Conservation (phyloP, 2,888 invertebrate genomes). For the Eudasyphora cyanicolor region DNA sequence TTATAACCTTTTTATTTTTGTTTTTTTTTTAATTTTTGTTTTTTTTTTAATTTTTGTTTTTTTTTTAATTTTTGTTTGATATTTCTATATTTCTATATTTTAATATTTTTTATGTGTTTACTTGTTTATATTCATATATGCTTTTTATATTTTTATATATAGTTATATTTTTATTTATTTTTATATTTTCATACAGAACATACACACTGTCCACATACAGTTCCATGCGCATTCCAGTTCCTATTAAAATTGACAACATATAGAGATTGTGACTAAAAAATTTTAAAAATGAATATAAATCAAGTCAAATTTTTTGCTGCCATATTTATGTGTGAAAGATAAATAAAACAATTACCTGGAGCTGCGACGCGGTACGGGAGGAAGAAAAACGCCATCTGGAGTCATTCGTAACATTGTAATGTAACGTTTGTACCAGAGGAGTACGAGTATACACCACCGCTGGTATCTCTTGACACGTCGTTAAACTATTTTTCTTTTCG, state of each 20-base stretch:
- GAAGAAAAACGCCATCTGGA: too few relatives aligned
- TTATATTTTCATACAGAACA: too few relatives aligned
- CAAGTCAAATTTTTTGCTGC: slow-evolving; percentile 12
- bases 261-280: neutral
- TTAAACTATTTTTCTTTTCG: slow-evolving; percentile 2
- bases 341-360: slow-evolving; percentile 47
- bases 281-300: slow-evolving; percentile 9
- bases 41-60: too few relatives aligned
- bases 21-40: too few relatives aligned
- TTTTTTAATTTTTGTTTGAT: too few relatives aligned
- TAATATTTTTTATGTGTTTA: too few relatives aligned
- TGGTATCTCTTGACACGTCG: slow-evolving; percentile 7
- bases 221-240: neutral
- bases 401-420: neutral
- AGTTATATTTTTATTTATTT: too few relatives aligned
- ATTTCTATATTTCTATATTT: too few relatives aligned
- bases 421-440: neutral
- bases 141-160: too few relatives aligned
- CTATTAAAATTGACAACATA: neutral
- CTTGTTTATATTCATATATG: too few relatives aligned
- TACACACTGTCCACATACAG: neutral
- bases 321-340: slow-evolving; percentile 49
- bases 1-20: too few relatives aligned
- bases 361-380: slow-evolving; percentile 5
- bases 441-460: neutral